phyloP scores from a whole-genome alignment of 30 jellyfish, hydroid and myxozoan species.

The Hydractinia symbiolongicarpus region DNA sequence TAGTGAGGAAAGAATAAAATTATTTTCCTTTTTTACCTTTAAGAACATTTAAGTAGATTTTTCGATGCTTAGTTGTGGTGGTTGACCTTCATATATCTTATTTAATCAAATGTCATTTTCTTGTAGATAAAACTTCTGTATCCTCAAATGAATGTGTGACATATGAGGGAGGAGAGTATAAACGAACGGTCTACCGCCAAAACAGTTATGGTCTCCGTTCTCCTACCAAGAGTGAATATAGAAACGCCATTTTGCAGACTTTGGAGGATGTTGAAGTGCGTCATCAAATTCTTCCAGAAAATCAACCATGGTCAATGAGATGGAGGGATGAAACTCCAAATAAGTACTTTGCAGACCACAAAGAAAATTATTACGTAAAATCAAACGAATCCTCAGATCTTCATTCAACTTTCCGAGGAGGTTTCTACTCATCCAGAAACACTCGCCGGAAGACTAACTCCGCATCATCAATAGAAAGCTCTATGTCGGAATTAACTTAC shows the following conservation, averaged over 20 bases:
- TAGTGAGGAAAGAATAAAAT: too few relatives aligned
- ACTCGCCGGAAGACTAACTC: neutral
- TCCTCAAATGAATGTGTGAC: conserved; percentile 9
- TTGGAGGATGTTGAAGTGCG: neutral
- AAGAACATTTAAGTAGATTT: too few relatives aligned
- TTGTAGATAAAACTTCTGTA: too few relatives aligned
- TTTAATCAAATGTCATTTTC: too few relatives aligned
- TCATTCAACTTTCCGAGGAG: neutral
- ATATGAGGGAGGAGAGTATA: conserved; percentile 4
- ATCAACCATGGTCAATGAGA: neutral
- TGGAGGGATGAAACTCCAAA: neutral
- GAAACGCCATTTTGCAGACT: neutral
- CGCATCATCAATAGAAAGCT: neutral
- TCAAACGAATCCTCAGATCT: neutral
- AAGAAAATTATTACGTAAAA: neutral
- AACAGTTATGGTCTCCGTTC: neutral
- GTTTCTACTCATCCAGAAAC: neutral
- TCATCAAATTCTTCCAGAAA: conserved; percentile 5
- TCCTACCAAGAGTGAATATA: neutral
- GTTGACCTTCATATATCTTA: too few relatives aligned
- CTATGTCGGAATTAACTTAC: too few relatives aligned
- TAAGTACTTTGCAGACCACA: neutral
- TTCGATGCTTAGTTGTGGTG: too few relatives aligned
- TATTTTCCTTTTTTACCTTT: too few relatives aligned
- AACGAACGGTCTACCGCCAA: neutral